These are phyloP conservation scores for Stenodema calcarata DNA, from an alignment of 2,888 invertebrate genomes.

Conservation along the genomic window DNA sequence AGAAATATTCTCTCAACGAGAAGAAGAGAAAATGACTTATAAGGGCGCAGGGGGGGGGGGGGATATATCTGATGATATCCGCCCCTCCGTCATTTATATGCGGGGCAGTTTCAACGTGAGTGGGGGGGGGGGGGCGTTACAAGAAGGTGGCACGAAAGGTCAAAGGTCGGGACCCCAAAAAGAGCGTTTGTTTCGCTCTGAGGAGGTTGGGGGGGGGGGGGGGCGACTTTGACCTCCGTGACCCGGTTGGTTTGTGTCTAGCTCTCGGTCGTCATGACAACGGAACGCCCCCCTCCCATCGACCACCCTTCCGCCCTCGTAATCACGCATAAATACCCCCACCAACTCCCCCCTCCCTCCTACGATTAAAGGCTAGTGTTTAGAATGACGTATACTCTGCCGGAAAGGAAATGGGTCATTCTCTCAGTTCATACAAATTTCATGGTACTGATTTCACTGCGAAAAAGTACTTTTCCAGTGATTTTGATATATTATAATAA, in stretches of 20 bases:
- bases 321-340: neutral
- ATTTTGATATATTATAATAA: too few relatives aligned
- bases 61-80: neutral
- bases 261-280: slow-evolving; percentile 13
- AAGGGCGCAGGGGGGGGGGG: neutral
- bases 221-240: slow-evolving; percentile 40
- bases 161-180: slow-evolving; percentile 28
- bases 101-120: neutral
- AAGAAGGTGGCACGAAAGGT: slow-evolving; percentile 21
- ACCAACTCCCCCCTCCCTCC: neutral
- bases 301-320: neutral
- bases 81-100: neutral
- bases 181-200: neutral
- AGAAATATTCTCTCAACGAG: neutral
- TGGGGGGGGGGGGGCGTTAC: neutral
- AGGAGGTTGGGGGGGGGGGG: neutral
- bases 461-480: too few relatives aligned
- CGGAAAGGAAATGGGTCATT: too few relatives aligned
- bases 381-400: too few relatives aligned
- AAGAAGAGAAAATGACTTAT: neutral
- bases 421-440: too few relatives aligned
- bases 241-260: slow-evolving; percentile 39
- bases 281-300: neutral
- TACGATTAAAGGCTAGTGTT: too few relatives aligned
- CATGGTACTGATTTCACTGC: too few relatives aligned